Base-by-base conservation (phyloP, 2,888 invertebrate species). In the Selenia dentaria region DNA sequence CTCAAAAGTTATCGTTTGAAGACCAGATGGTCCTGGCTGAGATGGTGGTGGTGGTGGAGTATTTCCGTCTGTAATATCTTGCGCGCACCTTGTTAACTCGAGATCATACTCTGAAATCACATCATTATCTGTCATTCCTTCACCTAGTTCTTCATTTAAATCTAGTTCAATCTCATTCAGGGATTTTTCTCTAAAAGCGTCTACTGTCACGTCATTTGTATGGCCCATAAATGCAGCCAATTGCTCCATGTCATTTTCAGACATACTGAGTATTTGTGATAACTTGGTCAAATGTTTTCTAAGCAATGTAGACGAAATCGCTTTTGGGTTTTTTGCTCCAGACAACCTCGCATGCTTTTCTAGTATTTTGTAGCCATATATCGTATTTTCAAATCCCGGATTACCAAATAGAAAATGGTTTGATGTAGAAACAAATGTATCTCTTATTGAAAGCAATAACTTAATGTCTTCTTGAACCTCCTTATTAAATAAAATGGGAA, bases 261-360 rank as follows among this genome's bases (percentile, higher is more conserved):
- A 45, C 62, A 66, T 64, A 33, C 43, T 60, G 33, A 67, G 67
- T 6, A 70, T 38, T 52, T 70, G 67, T 34, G 66, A 51, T 28
- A 69, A 50, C 2, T 67, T 68, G 8, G 63, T 61, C 35, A 68
- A 57, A 59, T 69, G 67, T 54, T 68, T 71, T 42, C 66, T 50
- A 3, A 72, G 57, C 36, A 3, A 4, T 8, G 20, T 22, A 22
- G 20, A 22, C 6, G 20, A 22, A 22, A 22, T 22, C 6, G 20
- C 62, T 54, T 63, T 59, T 10, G 62, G 63, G 3, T 69, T 37
- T 60, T 69, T 67, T 1, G 64, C 64, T 2, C 63, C 62, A 24
- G 43, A 61, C 40, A 46, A 14, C 35, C 33, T 59, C 0, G 61
- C 48, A 41, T 62, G 35, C 31, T 39, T 64, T 56, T 69, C 61